Evolutionary conservation across 2,888 invertebrate genomes (phyloP).

Genomic region (Parnassius orleans): DNA sequence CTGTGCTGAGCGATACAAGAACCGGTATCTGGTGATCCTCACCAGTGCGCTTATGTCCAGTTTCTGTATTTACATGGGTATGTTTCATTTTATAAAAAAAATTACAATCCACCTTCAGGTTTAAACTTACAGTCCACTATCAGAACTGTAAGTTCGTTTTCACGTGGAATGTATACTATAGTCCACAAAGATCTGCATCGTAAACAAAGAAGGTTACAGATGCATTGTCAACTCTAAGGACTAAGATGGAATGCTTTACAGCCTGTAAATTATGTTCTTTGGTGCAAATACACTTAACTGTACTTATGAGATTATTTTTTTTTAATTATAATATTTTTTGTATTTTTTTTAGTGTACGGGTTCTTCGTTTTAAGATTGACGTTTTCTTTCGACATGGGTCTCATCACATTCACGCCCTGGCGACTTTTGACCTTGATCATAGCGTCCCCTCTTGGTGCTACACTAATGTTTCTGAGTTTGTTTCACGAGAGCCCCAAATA

Average conservation of each 20-base stretch:
- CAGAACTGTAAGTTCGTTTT: not conserved
- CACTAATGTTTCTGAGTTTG: conserved; percentile 74
- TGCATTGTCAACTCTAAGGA: too few species aligned
- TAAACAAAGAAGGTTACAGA: too few species aligned
- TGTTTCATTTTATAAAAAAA: conserved; percentile 28
- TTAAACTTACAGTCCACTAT: conserved; percentile 26
- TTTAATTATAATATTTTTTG: not conserved
- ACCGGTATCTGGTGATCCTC: conserved; percentile 50
- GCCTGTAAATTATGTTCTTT: not conserved
- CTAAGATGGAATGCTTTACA: too few species aligned
- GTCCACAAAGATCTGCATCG: not conserved
- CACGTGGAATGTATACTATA: not conserved
- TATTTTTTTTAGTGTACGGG: conserved; percentile 27
- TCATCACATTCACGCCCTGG: conserved; percentile 51
- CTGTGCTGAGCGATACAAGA: conserved; percentile 42
- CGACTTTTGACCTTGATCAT: conserved; percentile 51
- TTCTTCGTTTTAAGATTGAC: conserved; percentile 44
- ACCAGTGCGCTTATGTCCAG: conserved; percentile 45
- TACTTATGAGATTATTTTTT: too few species aligned
- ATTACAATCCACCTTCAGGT: too few species aligned
- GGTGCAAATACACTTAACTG: too few species aligned
- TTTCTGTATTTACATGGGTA: conserved; percentile 35
- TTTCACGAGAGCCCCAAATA: conserved; percentile 89
- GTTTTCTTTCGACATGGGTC: conserved; percentile 41
- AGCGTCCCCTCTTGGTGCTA: conserved; percentile 79